Conservation (phyloP, 1,140 invertebrate species). For the Drosophila chauvacae region DNA sequence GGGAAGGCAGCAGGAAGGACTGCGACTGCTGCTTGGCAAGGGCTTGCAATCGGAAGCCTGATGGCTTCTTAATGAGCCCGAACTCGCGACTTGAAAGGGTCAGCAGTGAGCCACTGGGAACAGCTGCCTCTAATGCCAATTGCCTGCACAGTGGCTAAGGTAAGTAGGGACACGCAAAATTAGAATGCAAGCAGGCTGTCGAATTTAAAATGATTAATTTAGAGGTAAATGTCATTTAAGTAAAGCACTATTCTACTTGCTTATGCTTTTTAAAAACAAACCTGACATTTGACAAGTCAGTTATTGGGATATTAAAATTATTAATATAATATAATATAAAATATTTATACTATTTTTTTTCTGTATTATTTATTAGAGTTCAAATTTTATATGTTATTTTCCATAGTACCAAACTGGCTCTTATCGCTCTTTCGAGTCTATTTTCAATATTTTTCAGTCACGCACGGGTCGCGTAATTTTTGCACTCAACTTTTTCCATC, state of each 20-base stretch:
- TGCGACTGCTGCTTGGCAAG: slow-evolving; percentile 29
- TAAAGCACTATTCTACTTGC: neutral
- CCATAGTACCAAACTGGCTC: neutral
- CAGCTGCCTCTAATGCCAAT: slow-evolving; percentile 52
- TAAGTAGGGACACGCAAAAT: neutral
- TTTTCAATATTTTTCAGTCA: slow-evolving; percentile 47
- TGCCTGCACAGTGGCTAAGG: slow-evolving; percentile 28
- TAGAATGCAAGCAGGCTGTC: neutral
- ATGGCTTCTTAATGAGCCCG: slow-evolving; percentile 75
- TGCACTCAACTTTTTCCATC: slow-evolving; percentile 12
- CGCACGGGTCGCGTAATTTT: slow-evolving; percentile 30
- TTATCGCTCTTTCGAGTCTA: neutral
- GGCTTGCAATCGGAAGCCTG: slow-evolving; percentile 49
- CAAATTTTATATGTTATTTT: neutral
- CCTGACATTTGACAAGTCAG: neutral
- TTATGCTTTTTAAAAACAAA: neutral
- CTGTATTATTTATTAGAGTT: neutral
- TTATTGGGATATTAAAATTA: too few species aligned
- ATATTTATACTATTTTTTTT: neutral
- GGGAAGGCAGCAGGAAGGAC: neutral
- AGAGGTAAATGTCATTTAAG: neutral
- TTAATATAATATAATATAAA: too few species aligned
- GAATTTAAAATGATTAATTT: neutral
- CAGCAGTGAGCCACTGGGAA: slow-evolving; percentile 20
- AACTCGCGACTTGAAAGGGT: slow-evolving; percentile 52